Percentiles rank a stretch among this genome's conserved stretches.
phyloP scores from a whole-genome alignment of 2,797 vertebrate species.

The Cynodonichthys magdalenae region DNA sequence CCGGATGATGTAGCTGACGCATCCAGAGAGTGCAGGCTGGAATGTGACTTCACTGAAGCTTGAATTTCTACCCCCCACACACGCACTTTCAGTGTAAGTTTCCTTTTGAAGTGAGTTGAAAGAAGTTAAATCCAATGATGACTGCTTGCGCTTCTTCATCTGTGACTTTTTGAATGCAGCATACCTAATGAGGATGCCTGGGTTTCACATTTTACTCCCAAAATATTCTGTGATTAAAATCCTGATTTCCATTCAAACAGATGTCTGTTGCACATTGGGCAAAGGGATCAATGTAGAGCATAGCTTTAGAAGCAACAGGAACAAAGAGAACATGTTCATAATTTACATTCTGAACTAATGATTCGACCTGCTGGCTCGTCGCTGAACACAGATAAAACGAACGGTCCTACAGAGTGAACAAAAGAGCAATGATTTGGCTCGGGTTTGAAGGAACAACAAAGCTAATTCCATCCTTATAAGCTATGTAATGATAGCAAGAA shows the following conservation, averaged over 20 bases:
- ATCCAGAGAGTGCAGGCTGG: slow-evolving; percentile 44
- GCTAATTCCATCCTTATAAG: slow-evolving; percentile 34
- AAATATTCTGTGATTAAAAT: slow-evolving; percentile 22
- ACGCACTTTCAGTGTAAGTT: slow-evolving; percentile 38
- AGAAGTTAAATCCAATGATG: slow-evolving; percentile 53
- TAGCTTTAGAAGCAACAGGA: not conserved
- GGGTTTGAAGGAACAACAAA: slow-evolving; percentile 24
- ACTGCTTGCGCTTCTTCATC: slow-evolving; percentile 41
- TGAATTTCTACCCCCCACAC: slow-evolving; percentile 27
- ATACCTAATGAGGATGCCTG: slow-evolving; percentile 41
- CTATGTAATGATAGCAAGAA: slow-evolving; percentile 22
- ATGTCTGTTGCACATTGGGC: not conserved
- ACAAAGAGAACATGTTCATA: not conserved
- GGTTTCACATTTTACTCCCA: slow-evolving; percentile 27
- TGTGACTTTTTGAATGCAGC: slow-evolving; percentile 32
- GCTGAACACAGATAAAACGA: slow-evolving; percentile 16
- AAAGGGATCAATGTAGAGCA: not conserved
- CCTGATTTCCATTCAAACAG: not conserved
- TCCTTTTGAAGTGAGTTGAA: slow-evolving; percentile 68
- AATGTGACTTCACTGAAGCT: slow-evolving; percentile 54
- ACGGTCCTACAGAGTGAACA: slow-evolving; percentile 10
- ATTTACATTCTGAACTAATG: slow-evolving; percentile 10
- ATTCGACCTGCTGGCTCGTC: slow-evolving; percentile 8
- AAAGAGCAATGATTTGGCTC: slow-evolving; percentile 20
- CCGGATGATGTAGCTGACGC: slow-evolving; percentile 59